phyloP scores from a whole-genome alignment of 64 coral and sea anemone species.

The Cladopsammia gracilis region DNA sequence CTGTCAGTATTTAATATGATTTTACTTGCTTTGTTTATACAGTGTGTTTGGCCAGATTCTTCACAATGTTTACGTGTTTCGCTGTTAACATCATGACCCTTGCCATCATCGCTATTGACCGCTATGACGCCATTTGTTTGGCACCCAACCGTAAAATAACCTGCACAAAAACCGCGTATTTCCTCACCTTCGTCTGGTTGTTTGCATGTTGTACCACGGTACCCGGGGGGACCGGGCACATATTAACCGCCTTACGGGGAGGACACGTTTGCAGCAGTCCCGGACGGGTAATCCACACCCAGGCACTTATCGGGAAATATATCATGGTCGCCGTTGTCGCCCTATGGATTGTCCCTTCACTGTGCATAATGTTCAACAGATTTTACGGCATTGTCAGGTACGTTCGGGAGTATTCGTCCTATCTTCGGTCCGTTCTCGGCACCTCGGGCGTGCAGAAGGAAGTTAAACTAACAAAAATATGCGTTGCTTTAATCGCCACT shows the following conservation, averaged over 20 bases:
- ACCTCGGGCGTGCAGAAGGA: slow-evolving; percentile 13
- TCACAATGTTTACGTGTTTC: slow-evolving; percentile 74
- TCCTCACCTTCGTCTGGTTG: slow-evolving; percentile 57
- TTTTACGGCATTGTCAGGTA: slow-evolving; percentile 61
- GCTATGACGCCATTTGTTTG: slow-evolving; percentile 71
- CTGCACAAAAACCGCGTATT: background rate
- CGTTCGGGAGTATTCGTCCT: slow-evolving; percentile 47
- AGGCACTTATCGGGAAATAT: slow-evolving; percentile 6
- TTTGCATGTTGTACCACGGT: slow-evolving; percentile 52
- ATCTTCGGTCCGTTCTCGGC: slow-evolving; percentile 55
- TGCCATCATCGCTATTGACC: slow-evolving; percentile 67
- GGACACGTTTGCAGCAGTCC: slow-evolving; percentile 24
- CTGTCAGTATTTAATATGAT: background rate
- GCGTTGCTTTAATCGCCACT: slow-evolving; percentile 39
- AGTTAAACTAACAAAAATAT: slow-evolving; percentile 67
- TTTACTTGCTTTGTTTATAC: background rate
- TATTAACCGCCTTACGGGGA: slow-evolving; percentile 19
- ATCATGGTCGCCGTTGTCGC: slow-evolving; percentile 67
- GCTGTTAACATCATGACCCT: slow-evolving; percentile 78
- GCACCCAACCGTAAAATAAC: slow-evolving; percentile 61
- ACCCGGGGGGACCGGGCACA: slow-evolving; percentile 48
- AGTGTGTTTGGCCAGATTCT: slow-evolving; percentile 69
- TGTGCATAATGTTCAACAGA: slow-evolving; percentile 48
- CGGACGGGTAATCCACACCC: background rate
- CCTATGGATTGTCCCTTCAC: slow-evolving; percentile 67